Conservation (phyloP, 2,888 invertebrate genomes). For the Andrena haemorrhoa region DNA sequence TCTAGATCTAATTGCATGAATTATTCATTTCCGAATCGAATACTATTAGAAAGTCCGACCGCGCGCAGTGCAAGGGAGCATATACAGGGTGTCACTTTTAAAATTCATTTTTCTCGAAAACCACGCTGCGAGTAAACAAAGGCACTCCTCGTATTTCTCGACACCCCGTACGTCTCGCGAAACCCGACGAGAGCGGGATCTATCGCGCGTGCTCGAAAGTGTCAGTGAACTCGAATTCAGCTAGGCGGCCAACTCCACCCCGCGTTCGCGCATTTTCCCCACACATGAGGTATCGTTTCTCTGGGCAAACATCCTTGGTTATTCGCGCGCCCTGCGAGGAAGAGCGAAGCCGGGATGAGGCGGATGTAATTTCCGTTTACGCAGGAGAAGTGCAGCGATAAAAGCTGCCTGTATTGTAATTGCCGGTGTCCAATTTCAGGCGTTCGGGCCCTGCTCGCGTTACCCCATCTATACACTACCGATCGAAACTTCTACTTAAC, state of each 20-base stretch:
- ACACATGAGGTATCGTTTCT: slow-evolving; percentile 8
- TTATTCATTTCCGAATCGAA: no score
- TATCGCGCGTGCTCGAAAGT: slow-evolving; percentile 71
- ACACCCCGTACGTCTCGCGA: not conserved
- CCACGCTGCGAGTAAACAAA: no score
- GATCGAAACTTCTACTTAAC: slow-evolving; percentile 27
- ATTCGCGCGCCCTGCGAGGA: slow-evolving; percentile 26
- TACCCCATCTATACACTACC: slow-evolving; percentile 7
- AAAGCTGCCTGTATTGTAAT: slow-evolving; percentile 52
- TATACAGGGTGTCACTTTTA: no score
- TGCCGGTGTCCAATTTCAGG: slow-evolving; percentile 58
- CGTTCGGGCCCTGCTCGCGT: slow-evolving; percentile 33
- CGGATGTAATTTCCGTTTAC: slow-evolving; percentile 41
- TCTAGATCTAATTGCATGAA: not conserved
- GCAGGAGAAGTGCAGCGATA: slow-evolving; percentile 40
- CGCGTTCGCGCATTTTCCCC: slow-evolving; percentile 4
- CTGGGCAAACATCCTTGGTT: slow-evolving; percentile 44
- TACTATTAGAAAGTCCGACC: no score
- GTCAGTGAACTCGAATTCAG: slow-evolving; percentile 71
- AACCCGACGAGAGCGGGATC: slow-evolving; percentile 54
- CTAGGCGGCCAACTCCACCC: slow-evolving; percentile 45
- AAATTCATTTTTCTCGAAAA: no score
- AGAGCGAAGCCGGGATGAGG: slow-evolving; percentile 30
- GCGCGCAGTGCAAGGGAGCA: no score
- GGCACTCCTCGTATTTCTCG: not conserved